phyloP scores from a whole-genome alignment of 2,888 invertebrate species.

The Timema cristinae region DNA sequence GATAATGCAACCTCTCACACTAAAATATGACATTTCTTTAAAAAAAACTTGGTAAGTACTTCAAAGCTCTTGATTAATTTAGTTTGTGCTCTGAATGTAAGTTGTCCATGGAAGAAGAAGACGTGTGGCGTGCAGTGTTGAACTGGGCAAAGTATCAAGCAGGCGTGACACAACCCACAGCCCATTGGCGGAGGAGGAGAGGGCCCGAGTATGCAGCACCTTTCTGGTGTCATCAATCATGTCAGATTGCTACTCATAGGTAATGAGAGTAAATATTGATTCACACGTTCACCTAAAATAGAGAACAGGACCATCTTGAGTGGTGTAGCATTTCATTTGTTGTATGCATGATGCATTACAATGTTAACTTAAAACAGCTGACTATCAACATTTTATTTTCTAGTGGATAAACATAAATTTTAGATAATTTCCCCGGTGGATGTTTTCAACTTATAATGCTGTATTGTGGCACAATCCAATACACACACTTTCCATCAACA shows the following conservation, averaged over 20 bases:
- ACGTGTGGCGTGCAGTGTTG: conserved; percentile 87
- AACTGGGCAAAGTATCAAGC: conserved; percentile 91
- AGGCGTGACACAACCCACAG: conserved; percentile 85
- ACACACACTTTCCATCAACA: too few relatives aligned
- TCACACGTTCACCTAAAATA: too few relatives aligned
- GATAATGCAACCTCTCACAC: background rate
- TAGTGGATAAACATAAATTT: too few relatives aligned
- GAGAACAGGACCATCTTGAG: too few relatives aligned
- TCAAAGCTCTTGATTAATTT: background rate
- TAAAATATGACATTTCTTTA: too few relatives aligned
- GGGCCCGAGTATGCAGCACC: conserved; percentile 78
- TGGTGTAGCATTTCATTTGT: too few relatives aligned
- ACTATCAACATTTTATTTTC: too few relatives aligned
- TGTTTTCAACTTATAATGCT: too few relatives aligned
- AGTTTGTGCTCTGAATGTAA: conserved; percentile 38
- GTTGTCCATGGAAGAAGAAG: conserved; percentile 87
- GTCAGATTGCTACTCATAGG: conserved; percentile 81
- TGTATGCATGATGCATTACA: too few relatives aligned
- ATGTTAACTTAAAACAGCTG: too few relatives aligned
- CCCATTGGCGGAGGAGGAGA: conserved; percentile 90
- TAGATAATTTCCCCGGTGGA: too few relatives aligned
- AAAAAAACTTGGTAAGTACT: conserved; percentile 1
- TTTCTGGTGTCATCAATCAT: conserved; percentile 86
- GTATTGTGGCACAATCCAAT: too few relatives aligned
- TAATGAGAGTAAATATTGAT: conserved; percentile 36